Evolutionary conservation across 2,113 vertebrate genomes (phyloP), one percentile per base, ranked within the genome.

Genomic region (Taurulus bubalis): DNA sequence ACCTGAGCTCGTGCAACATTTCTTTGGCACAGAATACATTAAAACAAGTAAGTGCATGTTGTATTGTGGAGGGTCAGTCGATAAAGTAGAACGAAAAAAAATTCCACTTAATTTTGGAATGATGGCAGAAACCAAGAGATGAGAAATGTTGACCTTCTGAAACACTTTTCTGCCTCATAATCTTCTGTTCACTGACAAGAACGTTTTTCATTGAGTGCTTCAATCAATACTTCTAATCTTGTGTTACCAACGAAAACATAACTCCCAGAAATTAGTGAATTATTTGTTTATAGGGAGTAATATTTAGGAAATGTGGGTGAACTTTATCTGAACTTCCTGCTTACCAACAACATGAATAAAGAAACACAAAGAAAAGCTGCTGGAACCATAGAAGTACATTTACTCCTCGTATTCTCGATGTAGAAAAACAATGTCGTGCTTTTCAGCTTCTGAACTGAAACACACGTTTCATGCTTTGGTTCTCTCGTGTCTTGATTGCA

Each of bases 151-250:
- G 28, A 28, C 3, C 15, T 60, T 58, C 15, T 22, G 9, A 53
- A 73, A 30, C 12, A 2, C 38, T 32, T 64, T 49, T 74, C 64
- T 51, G 16, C 14, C 45, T 32, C 59, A n/a, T 38, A 78, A 59
- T 11, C 24, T 49, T 3, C 22, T 59, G 30, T 45, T 67, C 42
- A 3, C 64, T 56, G 38, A 74, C 16, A 24, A 71, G 4, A 42
- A 32, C 26, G 14, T 26, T 12, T 58, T 20, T 74, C 36, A 62
- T 59, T 24, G 42, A 53, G 16, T 3, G 7, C 8, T 47, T 4
- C 11, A 69, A 76, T 83, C 74, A 12, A 83, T 82, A 28, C 3
- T 71, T 77, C 67, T 38, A 71, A 77, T 74, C 45, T 36, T 40
- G 22, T 3, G 18, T 15, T 8, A 36, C 30, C 49, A 38, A 36